Percentiles rank a stretch among this genome's conserved stretches.
phyloP scores from a whole-genome alignment of 1,140 invertebrate species.

The Tetramorium alpestre region DNA sequence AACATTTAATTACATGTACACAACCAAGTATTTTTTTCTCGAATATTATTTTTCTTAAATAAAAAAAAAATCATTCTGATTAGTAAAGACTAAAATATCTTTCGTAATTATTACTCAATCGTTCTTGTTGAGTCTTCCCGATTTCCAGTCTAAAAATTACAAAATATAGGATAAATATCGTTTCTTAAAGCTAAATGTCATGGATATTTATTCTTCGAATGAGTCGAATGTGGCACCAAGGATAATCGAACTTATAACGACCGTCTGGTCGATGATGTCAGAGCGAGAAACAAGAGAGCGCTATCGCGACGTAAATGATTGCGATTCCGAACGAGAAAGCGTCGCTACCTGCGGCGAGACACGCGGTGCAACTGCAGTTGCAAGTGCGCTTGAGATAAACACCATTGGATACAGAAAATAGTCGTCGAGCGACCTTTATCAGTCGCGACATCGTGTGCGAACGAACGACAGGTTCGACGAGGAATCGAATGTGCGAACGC shows the following conservation, averaged over 20 bases:
- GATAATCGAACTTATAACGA: slow-evolving; percentile 48
- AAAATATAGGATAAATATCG: slow-evolving; percentile 24
- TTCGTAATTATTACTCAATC: not conserved
- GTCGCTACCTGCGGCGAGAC: slow-evolving; percentile 35
- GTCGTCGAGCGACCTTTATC: slow-evolving; percentile 54
- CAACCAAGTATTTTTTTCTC: not conserved
- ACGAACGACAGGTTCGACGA: not conserved
- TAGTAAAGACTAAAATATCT: not conserved
- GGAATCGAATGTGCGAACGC: not conserved
- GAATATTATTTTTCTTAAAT: not conserved
- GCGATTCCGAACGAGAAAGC: slow-evolving; percentile 34
- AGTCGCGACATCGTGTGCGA: slow-evolving; percentile 5
- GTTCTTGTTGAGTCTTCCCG: not conserved
- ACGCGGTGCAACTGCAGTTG: not conserved
- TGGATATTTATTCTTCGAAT: slow-evolving; percentile 14
- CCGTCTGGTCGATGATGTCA: slow-evolving; percentile 57
- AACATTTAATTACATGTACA: not conserved
- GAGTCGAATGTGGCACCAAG: slow-evolving; percentile 19
- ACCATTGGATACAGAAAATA: slow-evolving; percentile 34
- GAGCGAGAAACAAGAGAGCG: slow-evolving; percentile 45
- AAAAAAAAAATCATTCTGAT: not conserved
- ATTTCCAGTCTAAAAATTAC: slow-evolving; percentile 2
- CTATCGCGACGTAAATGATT: slow-evolving; percentile 34
- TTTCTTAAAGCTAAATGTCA: not conserved
- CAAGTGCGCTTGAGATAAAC: slow-evolving; percentile 56